Percentiles rank a stretch among this genome's conserved stretches.
Evolutionary conservation across 2,797 vertebrate genomes (phyloP).

Genomic region (Holocentrus rufus): DNA sequence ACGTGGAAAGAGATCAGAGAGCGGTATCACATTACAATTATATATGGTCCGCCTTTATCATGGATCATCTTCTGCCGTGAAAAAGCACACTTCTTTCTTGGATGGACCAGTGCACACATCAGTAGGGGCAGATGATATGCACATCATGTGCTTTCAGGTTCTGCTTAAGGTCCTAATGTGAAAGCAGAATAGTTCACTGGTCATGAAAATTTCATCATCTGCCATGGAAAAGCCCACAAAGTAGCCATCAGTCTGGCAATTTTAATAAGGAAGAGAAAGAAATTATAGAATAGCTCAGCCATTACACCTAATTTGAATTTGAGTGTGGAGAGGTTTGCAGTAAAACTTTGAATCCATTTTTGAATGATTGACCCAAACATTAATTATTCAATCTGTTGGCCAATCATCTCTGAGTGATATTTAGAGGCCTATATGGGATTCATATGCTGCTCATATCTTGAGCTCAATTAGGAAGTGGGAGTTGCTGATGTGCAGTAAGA

Average conservation of each 20-base stretch:
- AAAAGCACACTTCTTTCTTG: conserved; percentile 42
- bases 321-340: conserved; percentile 26
- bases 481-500: not conserved
- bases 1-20: conserved; percentile 36
- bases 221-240: conserved; percentile 60
- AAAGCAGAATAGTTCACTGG: conserved; percentile 69
- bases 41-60: conserved; percentile 33
- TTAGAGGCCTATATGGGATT: conserved; percentile 5
- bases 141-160: conserved; percentile 64
- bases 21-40: conserved; percentile 44
- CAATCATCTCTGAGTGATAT: not conserved
- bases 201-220: conserved; percentile 73
- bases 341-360: conserved; percentile 48
- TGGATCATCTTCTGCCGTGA: conserved; percentile 32
- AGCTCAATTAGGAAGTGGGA: not conserved
- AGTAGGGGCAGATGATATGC: conserved; percentile 67
- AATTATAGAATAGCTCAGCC: conserved; percentile 29
- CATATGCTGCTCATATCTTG: too few species aligned
- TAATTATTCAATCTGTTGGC: conserved; percentile 27
- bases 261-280: conserved; percentile 64
- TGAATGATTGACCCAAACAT: conserved; percentile 22
- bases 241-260: conserved; percentile 66
- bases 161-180: conserved; percentile 53
- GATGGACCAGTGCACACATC: conserved; percentile 68
- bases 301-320: conserved; percentile 50